These are phyloP conservation scores for Chironomus riparius DNA, from an alignment of 2,888 invertebrate species.

Conservation along the genomic window DNA sequence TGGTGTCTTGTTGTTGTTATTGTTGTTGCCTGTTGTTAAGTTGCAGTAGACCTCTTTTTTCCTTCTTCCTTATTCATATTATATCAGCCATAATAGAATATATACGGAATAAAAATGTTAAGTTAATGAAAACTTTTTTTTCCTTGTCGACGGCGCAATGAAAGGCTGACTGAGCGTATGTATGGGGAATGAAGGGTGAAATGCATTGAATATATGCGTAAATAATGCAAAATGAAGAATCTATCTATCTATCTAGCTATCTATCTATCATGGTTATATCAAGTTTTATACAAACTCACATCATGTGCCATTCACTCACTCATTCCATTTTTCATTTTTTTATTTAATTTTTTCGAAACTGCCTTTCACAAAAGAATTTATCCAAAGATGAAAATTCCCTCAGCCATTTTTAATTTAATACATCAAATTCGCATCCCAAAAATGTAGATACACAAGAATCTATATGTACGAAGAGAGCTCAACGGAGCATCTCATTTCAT, in stretches of 20 bases:
- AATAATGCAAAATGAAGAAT: neutral
- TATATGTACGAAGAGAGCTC: neutral
- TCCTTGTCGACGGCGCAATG: too few relatives aligned
- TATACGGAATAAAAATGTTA: neutral
- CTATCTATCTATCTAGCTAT: neutral
- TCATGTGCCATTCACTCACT: neutral
- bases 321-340: neutral
- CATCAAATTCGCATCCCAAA: slow-evolving; percentile 17
- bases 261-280: neutral
- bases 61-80: too few relatives aligned
- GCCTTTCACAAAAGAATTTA: too few relatives aligned
- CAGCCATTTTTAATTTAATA: slow-evolving; percentile 27
- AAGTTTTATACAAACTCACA: neutral
- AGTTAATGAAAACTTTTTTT: neutral
- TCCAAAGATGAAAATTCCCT: slow-evolving; percentile 7
- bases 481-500: slow-evolving; percentile 12
- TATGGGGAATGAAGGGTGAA: neutral
- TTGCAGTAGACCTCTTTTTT: neutral
- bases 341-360: neutral
- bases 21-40: neutral
- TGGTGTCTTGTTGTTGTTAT: slow-evolving; percentile 26
- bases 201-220: neutral
- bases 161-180: neutral
- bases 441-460: neutral
- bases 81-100: too few relatives aligned